Percentiles rank a stretch among this genome's conserved stretches.
Conservation (phyloP, 2,113 vertebrate genomes). For the Athene cunicularia region DNA sequence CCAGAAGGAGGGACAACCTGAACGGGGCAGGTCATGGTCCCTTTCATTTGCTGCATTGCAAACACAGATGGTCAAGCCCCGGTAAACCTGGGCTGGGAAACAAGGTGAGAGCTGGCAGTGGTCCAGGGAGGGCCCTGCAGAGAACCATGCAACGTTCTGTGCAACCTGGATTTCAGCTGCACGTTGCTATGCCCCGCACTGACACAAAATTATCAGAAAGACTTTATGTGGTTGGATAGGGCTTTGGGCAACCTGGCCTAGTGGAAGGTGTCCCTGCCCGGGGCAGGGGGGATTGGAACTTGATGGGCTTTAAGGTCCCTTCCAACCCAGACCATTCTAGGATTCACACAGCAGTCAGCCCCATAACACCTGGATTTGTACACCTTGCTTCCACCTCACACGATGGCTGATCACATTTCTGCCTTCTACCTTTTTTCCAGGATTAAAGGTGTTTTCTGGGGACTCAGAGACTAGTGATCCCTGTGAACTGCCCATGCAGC, state of each 20-base stretch:
- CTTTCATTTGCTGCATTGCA: not conserved
- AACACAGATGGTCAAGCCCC: conserved; percentile 29
- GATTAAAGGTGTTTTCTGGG: not conserved
- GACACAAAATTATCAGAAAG: not conserved
- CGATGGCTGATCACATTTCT: not conserved
- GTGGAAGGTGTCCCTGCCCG: too few species aligned
- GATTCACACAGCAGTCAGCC: not conserved
- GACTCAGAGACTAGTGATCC: not conserved
- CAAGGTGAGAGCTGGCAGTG: not conserved
- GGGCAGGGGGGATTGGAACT: too few species aligned
- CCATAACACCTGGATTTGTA: not conserved
- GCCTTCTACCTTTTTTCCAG: not conserved
- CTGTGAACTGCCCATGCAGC: not conserved
- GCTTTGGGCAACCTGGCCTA: too few species aligned
- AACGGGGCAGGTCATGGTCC: not conserved
- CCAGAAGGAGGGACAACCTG: not conserved
- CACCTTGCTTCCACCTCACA: not conserved
- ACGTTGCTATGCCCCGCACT: not conserved
- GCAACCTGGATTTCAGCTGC: not conserved
- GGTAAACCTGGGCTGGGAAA: not conserved
- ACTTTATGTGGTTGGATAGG: too few species aligned
- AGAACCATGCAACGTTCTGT: not conserved
- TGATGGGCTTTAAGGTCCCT: too few species aligned
- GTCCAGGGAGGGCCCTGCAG: not conserved
- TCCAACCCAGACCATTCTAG: too few species aligned